Percentiles rank a stretch among this genome's conserved stretches.
Evolutionary conservation across 1,140 invertebrate genomes (phyloP).

Genomic region (Epicauta chinensis): DNA sequence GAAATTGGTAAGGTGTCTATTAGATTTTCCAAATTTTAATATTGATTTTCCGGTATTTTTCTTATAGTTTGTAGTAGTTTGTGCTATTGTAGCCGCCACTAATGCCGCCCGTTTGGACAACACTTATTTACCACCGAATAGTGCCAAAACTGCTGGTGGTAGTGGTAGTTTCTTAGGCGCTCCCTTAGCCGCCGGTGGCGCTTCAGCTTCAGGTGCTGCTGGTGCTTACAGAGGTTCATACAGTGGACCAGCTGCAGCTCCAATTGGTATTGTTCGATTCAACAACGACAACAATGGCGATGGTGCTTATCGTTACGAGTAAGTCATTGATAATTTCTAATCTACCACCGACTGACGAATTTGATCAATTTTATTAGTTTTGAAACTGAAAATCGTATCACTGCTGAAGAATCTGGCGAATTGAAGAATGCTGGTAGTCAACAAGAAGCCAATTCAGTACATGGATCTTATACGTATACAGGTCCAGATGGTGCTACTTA

Average conservation of each 20-base stretch:
- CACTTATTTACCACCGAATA: slow-evolving; percentile 28
- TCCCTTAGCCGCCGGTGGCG: background rate
- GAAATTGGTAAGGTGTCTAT: slow-evolving; percentile 16
- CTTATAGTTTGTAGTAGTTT: too few relatives aligned
- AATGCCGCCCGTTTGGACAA: slow-evolving; percentile 28
- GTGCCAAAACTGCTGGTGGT: slow-evolving; percentile 12
- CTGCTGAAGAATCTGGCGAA: slow-evolving; percentile 57
- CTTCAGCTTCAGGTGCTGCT: background rate
- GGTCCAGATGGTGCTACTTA: slow-evolving; percentile 63
- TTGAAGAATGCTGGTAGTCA: slow-evolving; percentile 50
- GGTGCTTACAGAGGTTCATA: background rate
- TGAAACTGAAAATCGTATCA: slow-evolving; percentile 67
- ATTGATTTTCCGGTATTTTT: too few relatives aligned
- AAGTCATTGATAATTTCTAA: background rate
- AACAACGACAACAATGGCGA: slow-evolving; percentile 49
- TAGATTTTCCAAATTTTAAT: too few relatives aligned
- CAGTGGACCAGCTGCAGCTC: background rate
- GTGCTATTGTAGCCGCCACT: too few relatives aligned
- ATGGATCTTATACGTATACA: slow-evolving; percentile 64
- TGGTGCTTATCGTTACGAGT: slow-evolving; percentile 47
- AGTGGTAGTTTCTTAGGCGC: slow-evolving; percentile 11
- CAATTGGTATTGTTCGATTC: slow-evolving; percentile 41
- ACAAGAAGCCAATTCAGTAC: slow-evolving; percentile 53
- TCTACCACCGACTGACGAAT: slow-evolving; percentile 47
- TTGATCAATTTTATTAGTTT: slow-evolving; percentile 47